These are phyloP conservation scores for Rana temporaria DNA, from an alignment of 2,113 vertebrate species.

Conservation along the genomic window DNA sequence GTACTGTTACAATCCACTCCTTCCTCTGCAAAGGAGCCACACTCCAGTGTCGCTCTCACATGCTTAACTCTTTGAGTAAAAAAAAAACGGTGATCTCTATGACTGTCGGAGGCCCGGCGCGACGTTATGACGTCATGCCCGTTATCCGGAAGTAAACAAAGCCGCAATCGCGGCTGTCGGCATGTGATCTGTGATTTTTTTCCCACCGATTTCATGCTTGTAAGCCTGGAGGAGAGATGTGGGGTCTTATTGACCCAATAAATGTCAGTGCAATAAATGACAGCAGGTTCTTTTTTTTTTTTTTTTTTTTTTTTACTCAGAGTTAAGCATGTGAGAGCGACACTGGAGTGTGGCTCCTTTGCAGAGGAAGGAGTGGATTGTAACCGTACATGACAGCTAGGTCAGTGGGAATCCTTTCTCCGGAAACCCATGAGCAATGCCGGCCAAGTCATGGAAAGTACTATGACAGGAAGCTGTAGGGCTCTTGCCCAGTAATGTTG, in stretches of 20 bases:
- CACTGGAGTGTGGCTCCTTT: not conserved
- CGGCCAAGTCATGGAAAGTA: constrained; percentile 57
- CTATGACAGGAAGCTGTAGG: constrained; percentile 62
- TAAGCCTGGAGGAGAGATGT: too few relatives aligned
- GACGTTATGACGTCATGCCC: too few relatives aligned
- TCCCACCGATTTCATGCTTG: too few relatives aligned
- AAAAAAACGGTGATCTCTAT: too few relatives aligned
- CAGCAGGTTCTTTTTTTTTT: too few relatives aligned
- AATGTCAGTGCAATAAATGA: too few relatives aligned
- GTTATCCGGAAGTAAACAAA: too few relatives aligned
- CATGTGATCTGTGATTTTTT: too few relatives aligned
- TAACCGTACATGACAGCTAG: constrained; percentile 6
- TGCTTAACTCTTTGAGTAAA: not conserved
- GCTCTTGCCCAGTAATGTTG: constrained; percentile 58
- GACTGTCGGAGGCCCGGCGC: too few relatives aligned
- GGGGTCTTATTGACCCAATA: too few relatives aligned
- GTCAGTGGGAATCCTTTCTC: constrained; percentile 1
- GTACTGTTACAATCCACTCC: not conserved
- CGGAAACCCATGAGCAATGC: constrained; percentile 45
- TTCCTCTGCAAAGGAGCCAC: not conserved
- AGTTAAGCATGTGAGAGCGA: not conserved
- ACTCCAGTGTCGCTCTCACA: not conserved
- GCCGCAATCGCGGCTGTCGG: too few relatives aligned
- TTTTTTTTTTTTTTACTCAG: not conserved
- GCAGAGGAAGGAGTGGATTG: constrained; percentile 3